Conservation (phyloP, 2,888 invertebrate species). For the Sericinus montela region DNA sequence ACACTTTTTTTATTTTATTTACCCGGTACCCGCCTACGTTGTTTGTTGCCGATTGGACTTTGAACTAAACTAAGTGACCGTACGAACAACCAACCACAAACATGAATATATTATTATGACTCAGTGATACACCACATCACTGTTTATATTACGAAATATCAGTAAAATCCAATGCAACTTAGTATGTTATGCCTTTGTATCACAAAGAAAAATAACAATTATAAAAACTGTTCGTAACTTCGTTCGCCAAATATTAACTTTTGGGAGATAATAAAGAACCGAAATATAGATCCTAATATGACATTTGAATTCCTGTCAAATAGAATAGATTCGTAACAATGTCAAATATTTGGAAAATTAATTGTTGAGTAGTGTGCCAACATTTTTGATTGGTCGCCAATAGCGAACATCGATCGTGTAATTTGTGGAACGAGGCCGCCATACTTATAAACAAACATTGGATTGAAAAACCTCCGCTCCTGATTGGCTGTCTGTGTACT, state of each 20-base stretch:
- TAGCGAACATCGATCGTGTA: constrained; percentile 39
- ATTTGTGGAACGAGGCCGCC: constrained; percentile 58
- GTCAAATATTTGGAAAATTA: not conserved
- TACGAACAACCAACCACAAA: not conserved
- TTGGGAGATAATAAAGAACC: no score
- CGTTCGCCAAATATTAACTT: not conserved
- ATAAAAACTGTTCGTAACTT: no score
- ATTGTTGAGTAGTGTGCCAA: constrained; percentile 14
- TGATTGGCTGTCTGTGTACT: constrained; percentile 46
- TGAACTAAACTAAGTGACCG: constrained; percentile 6
- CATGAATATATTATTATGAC: constrained; percentile 5
- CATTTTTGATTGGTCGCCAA: constrained; percentile 44
- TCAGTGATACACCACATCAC: not conserved
- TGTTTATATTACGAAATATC: not conserved
- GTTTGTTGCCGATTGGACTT: constrained; percentile 13
- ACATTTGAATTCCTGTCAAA: no score
- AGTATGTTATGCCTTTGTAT: no score
- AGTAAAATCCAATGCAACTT: no score
- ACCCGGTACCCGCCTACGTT: constrained; percentile 11
- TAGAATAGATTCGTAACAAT: not conserved
- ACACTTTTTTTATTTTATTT: constrained; percentile 2
- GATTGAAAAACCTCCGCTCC: constrained; percentile 35
- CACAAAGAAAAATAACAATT: no score
- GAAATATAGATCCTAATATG: no score
- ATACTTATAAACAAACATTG: constrained; percentile 53